Percentiles rank a stretch among this genome's conserved stretches.
Conservation (phyloP, 92 coral and sea anemone species). For the Siderastrea radians region DNA sequence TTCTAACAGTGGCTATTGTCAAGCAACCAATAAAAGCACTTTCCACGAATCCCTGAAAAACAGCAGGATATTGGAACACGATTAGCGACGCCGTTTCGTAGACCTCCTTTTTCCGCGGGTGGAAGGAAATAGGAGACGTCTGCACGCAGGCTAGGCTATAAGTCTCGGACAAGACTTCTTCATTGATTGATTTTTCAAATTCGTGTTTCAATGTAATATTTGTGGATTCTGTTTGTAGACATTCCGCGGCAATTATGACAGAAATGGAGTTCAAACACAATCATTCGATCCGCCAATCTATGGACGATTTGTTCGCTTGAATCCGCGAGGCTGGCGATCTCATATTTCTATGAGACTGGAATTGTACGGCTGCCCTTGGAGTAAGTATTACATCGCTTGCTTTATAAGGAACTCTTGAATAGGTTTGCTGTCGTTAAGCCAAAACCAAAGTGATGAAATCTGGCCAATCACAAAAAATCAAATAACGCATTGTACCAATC, state of each 20-base stretch:
- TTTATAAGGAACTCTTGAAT: neutral
- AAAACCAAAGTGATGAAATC: neutral
- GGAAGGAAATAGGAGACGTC: too few species aligned
- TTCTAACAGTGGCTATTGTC: too few species aligned
- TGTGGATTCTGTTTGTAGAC: constrained; percentile 33
- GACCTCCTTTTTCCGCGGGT: too few species aligned
- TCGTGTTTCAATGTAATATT: neutral
- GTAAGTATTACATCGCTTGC: constrained; percentile 25
- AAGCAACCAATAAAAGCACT: too few species aligned
- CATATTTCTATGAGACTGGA: constrained; percentile 70
- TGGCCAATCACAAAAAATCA: neutral
- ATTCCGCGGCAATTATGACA: constrained; percentile 82
- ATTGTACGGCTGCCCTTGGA: constrained; percentile 75
- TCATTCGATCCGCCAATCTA: constrained; percentile 74
- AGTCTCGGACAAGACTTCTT: too few species aligned
- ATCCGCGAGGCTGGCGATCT: constrained; percentile 75
- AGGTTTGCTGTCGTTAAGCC: neutral
- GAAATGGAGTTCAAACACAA: constrained; percentile 54
- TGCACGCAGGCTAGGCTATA: too few species aligned
- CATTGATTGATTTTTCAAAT: neutral
- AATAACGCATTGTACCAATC: too few species aligned
- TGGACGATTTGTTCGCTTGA: constrained; percentile 69
- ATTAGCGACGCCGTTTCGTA: too few species aligned
- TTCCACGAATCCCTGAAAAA: too few species aligned
- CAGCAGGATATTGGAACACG: too few species aligned